Evolutionary conservation across 2,888 invertebrate genomes (phyloP), one percentile per base, ranked within the genome.

Genomic region (Hirtodrosophila alboralis): DNA sequence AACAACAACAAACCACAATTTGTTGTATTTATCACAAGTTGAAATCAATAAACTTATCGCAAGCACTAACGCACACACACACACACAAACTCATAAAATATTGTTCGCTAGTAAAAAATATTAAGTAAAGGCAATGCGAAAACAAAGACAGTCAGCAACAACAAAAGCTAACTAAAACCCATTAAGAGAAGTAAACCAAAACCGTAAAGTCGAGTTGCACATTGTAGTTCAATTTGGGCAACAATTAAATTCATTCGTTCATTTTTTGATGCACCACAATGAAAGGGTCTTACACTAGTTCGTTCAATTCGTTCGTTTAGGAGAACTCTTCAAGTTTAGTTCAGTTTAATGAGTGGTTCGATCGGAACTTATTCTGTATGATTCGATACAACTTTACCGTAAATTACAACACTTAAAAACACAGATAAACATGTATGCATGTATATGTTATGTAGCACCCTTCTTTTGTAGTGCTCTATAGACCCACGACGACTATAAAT

Each of bases 21-120:
- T 67, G 57, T 61, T 69, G 67, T 80, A 53, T 77, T 69, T 86
- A 85, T 81, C 87, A 75, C 71, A 85, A 86, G 66, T 75, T 51
- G 87, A 85, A 87, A 81, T 87, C 87, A 84, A 81, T 81, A 81
- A 86, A 83, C 80, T 79, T 85, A 80, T 80, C 87, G 83, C 72
- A 59, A 58, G 34, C 52, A 51, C 51, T 21, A 43, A 74, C 14
- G 44, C 36, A 48, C 26, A 48, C 37, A 41, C 37, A 47, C 34
- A 48, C 37, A 26, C 41, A 51, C 36, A 77, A 38, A 49, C 23
- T 33, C 52, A 44, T 26, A 49, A 23, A 51, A 51, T 30, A 18
- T 36, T 23, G 44, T 48, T 28, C 23, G 14, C 12, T 26, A 16
- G 23, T 36, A 36, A 36, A 4, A 16, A 27, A 33, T 9, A 14